These are phyloP conservation scores for Helogale parvula DNA, from an alignment of 2,113 vertebrate species.

Conservation along the genomic window DNA sequence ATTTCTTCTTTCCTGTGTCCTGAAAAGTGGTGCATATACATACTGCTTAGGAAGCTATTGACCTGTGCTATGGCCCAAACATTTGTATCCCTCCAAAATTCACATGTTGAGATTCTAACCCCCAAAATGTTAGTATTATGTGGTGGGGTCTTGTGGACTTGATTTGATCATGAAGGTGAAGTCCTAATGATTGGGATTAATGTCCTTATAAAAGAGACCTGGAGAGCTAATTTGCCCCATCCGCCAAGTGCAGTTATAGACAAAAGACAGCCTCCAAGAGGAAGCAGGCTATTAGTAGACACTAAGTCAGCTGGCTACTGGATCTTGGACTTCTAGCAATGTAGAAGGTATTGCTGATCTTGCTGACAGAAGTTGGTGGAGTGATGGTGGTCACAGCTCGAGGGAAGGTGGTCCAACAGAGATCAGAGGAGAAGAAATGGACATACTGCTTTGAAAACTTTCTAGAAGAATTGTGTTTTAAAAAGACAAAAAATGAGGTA, in stretches of 20 bases:
- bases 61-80: background rate
- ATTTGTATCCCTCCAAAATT: background rate
- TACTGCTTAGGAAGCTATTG: background rate
- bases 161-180: background rate
- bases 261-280: background rate
- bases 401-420: background rate
- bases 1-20: background rate
- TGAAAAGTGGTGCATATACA: background rate
- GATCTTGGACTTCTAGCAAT: background rate
- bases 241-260: background rate
- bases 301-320: background rate
- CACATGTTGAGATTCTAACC: background rate
- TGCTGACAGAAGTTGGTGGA: background rate
- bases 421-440: background rate
- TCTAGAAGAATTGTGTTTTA: background rate
- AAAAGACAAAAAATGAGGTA: background rate
- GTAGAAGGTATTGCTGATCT: background rate
- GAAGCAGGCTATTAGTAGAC: background rate
- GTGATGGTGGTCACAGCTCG: background rate
- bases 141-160: background rate
- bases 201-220: background rate
- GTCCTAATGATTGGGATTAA: background rate
- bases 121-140: background rate
- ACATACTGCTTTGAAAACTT: background rate
- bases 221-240: background rate